Conservation (phyloP, 2,888 invertebrate genomes). For the Caradrina clavipalpis region DNA sequence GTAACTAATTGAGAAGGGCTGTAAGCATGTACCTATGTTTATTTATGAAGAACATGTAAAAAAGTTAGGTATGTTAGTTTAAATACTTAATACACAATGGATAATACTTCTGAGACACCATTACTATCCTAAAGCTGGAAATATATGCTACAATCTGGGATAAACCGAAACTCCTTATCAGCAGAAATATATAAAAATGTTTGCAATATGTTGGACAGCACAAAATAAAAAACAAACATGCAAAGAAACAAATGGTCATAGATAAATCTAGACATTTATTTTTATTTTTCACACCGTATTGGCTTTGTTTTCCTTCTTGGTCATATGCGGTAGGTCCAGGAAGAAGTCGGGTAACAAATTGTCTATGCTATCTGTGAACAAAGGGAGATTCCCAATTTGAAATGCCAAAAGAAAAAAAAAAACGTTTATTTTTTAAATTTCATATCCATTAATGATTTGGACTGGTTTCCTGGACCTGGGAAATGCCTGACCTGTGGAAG, state of each 20-base stretch:
- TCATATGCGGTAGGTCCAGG: constrained; percentile 89
- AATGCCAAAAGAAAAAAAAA: constrained; percentile 45
- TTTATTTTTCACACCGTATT: constrained; percentile 78
- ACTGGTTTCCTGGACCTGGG: constrained; percentile 55
- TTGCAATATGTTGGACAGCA: constrained; percentile 37
- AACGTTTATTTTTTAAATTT: constrained; percentile 45
- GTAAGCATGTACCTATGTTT: no score
- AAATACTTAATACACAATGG: no score
- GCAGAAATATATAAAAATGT: not conserved
- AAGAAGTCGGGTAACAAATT: constrained; percentile 97
- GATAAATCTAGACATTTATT: constrained; percentile 51
- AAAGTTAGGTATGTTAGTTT: no score
- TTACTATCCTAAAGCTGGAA: not conserved
- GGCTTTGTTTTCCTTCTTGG: constrained; percentile 60
- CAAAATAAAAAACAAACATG: constrained; percentile 50
- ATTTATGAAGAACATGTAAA: no score
- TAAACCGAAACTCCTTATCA: not conserved
- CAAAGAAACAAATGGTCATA: constrained; percentile 73
- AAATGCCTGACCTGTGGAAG: constrained; percentile 1
- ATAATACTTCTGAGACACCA: not conserved
- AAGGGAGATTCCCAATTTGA: constrained; percentile 72
- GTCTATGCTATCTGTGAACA: constrained; percentile 90
- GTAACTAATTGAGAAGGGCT: no score
- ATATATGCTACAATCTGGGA: not conserved
- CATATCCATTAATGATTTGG: constrained; percentile 19